phyloP scores from a whole-genome alignment of 1,140 invertebrate species.

The Musca vetustissima region DNA sequence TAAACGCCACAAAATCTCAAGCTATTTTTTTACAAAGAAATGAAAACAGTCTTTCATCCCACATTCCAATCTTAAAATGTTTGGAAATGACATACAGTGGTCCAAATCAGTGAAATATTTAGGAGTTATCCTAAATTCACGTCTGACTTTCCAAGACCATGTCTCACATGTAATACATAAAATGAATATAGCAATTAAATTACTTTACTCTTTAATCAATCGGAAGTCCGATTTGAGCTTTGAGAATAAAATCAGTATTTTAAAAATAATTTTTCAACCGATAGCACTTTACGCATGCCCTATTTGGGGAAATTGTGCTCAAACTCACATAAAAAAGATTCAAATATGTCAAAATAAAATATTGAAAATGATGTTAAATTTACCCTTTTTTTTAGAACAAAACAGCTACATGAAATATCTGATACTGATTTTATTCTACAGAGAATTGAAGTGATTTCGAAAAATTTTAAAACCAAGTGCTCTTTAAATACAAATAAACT shows the following conservation, averaged over 20 bases:
- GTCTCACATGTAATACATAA: not conserved
- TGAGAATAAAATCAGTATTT: not conserved
- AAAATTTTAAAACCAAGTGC: not conserved
- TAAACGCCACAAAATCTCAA: not conserved
- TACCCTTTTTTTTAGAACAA: not conserved
- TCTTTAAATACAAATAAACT: not conserved
- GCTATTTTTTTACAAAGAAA: not conserved
- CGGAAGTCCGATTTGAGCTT: not conserved
- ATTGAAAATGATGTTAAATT: not conserved
- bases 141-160: not conserved
- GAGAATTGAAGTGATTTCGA: not conserved
- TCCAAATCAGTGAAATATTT: not conserved
- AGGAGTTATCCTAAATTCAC: not conserved
- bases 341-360: conserved; percentile 25
- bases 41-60: not conserved
- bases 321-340: not conserved
- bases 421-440: not conserved
- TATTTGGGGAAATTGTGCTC: not conserved
- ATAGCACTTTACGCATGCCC: not conserved
- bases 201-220: not conserved
- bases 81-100: not conserved
- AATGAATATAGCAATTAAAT: not conserved
- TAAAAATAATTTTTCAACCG: not conserved
- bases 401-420: not conserved
- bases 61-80: not conserved